Conservation (phyloP, 2,797 vertebrate species). For the Nannoperca obscura region DNA sequence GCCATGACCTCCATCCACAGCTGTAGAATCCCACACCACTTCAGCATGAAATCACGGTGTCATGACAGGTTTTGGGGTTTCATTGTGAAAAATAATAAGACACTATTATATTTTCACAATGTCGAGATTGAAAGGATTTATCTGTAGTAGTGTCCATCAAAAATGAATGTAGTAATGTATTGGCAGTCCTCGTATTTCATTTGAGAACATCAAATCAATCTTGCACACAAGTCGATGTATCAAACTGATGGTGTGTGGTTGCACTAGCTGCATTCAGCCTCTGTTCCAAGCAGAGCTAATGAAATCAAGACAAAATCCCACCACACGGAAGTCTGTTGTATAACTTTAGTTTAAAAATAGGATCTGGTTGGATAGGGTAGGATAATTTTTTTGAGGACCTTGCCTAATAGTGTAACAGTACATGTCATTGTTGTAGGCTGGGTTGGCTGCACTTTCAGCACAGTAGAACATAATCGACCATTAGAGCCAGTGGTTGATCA, state of each 20-base stretch:
- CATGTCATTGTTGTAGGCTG: neutral
- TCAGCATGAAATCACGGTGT: constrained; percentile 23
- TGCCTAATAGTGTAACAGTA: neutral
- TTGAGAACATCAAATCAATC: neutral
- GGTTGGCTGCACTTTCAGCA: neutral
- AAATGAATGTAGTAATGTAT: neutral
- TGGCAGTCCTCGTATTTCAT: constrained; percentile 3
- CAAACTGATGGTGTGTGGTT: neutral
- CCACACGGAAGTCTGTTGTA: neutral
- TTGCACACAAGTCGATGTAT: neutral
- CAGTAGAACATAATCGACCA: neutral
- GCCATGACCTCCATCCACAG: constrained; percentile 51
- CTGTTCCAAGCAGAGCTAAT: neutral
- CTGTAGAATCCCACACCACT: constrained; percentile 5
- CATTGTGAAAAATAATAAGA: constrained; percentile 79
- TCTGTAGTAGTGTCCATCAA: neutral
- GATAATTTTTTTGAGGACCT: neutral
- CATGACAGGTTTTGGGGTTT: constrained; percentile 58
- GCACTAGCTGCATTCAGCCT: neutral
- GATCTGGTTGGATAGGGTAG: neutral
- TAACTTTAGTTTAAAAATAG: no score
- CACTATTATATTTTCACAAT: constrained; percentile 83
- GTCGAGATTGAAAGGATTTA: constrained; percentile 35
- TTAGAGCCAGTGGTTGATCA: neutral
- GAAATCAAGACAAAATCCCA: neutral